Evolutionary conservation across 2,113 vertebrate genomes (phyloP).

Genomic region (Centrocercus urophasianus): DNA sequence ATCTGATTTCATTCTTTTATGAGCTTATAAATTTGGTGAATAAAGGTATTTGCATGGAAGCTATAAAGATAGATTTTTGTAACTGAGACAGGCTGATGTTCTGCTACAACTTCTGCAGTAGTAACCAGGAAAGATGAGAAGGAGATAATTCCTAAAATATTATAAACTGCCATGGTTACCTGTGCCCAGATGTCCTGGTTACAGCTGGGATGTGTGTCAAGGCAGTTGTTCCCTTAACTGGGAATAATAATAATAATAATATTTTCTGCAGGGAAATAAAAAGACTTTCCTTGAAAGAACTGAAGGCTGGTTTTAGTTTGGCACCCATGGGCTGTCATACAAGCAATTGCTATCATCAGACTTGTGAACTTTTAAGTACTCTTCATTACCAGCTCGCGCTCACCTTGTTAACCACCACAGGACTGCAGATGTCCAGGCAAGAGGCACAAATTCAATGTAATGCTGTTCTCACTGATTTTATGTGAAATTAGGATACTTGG

Average conservation of each 20-base stretch:
- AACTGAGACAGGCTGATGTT: neutral
- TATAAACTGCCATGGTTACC: neutral
- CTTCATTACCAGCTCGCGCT: neutral
- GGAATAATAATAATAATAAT: too few species aligned
- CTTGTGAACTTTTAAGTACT: neutral
- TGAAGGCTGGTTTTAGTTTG: neutral
- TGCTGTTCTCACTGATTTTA: neutral
- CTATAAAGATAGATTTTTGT: neutral
- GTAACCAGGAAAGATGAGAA: neutral
- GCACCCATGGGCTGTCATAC: neutral
- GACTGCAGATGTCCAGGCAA: neutral
- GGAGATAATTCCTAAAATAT: neutral
- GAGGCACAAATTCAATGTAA: neutral
- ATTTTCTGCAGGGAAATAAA: neutral
- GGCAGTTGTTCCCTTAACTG: neutral
- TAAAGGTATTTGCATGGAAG: neutral
- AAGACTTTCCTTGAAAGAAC: neutral
- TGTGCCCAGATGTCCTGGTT: neutral
- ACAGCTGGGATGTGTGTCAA: neutral
- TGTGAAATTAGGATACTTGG: neutral
- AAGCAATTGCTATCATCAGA: neutral
- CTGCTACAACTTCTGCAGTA: neutral
- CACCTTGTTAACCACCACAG: neutral
- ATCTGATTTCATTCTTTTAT: slow-evolving; percentile 28
- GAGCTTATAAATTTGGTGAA: neutral